A percentile compares a stretch with the other conserved stretches of the same genome.
phyloP scores from a whole-genome alignment of 2,888 invertebrate species.

The Leucania comma region DNA sequence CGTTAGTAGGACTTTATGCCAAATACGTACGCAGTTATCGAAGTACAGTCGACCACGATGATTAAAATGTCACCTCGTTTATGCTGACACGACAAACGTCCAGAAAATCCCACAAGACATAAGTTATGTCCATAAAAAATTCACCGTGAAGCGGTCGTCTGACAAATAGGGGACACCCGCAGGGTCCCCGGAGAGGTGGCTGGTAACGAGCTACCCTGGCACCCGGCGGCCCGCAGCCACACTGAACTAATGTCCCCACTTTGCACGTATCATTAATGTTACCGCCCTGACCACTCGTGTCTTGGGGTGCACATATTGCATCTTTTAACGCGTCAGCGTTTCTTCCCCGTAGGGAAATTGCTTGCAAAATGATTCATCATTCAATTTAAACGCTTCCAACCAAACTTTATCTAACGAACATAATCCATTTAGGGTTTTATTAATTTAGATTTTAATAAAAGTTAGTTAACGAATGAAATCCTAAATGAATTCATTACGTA shows the following conservation, averaged over 20 bases:
- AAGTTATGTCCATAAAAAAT: constrained; percentile 73
- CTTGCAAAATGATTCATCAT: constrained; percentile 36
- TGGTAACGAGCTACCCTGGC: constrained; percentile 72
- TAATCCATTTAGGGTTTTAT: constrained; percentile 39
- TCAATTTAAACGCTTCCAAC: constrained; percentile 33
- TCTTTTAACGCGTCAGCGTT: constrained; percentile 44
- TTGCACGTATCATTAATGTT: constrained; percentile 78
- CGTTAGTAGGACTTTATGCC: constrained; percentile 9
- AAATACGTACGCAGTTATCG: constrained; percentile 1
- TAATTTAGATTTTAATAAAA: constrained; percentile 43
- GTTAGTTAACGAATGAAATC: constrained; percentile 40
- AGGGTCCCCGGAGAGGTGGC: constrained; percentile 74
- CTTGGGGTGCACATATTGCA: constrained; percentile 57
- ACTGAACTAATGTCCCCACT: constrained; percentile 76
- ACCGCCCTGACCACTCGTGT: constrained; percentile 64
- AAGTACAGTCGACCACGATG: constrained; percentile 26
- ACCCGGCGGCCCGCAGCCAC: constrained; percentile 60
- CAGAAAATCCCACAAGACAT: constrained; percentile 59
- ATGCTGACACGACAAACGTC: constrained; percentile 53
- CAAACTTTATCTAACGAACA: constrained; percentile 36
- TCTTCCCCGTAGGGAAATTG: constrained; percentile 23
- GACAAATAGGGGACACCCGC: constrained; percentile 76
- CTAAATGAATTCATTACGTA: constrained; percentile 31
- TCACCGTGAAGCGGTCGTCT: constrained; percentile 72
- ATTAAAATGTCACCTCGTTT: constrained; percentile 51